Base-by-base conservation (phyloP, 2,888 invertebrate species). In the Heliconius charithonia region DNA sequence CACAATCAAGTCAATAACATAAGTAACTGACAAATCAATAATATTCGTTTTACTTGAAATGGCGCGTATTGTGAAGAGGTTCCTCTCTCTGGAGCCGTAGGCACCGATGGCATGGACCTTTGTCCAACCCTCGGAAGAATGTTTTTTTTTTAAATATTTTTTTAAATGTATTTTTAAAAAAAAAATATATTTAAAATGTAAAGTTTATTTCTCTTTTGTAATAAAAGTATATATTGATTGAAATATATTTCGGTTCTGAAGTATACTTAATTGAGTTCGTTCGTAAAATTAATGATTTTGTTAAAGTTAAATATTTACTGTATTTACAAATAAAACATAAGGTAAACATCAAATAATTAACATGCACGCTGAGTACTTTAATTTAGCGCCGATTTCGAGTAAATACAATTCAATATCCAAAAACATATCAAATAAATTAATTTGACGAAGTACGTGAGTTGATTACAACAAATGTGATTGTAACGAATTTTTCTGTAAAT, bases 391-490 rank as follows among this genome's bases (percentile, higher is more conserved):
- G 29, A 56, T 71, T 71, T 51, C 27, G 27, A 51, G 10, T 27
- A 37, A 45, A 70, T 19, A 70, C 70, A 27, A 10, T 29, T 27
- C 56, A 32, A 71, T 71, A 29, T 29, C 56, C 29, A 71, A 71
- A 71, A 71, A 71, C 51, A 27, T 56, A 56, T n/a, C 10, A 72
- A 19, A 73, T n/a, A 62, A 73, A 62, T 62, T 73, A 73, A 62
- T 63, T 41, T 73, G 73, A 73, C 62, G 19, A 63, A 37, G 59
- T 37, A 73, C 37, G 73, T 73, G 73, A 62, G 73, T 27, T 37
- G 37, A 63, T 73, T 73, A 63, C 62, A 16, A n/a, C 10, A 32
- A 56, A 10, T 73, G 59, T 37, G 19, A 22, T 3, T 22, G 51
- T 51, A 51, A 19, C 22, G 19, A 22, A 22, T 22, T 56, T 29